Evolutionary conservation across 2,888 invertebrate species (phyloP), one percentile per base, ranked within the genome.

Genomic region (Drosophila fulvimacula): DNA sequence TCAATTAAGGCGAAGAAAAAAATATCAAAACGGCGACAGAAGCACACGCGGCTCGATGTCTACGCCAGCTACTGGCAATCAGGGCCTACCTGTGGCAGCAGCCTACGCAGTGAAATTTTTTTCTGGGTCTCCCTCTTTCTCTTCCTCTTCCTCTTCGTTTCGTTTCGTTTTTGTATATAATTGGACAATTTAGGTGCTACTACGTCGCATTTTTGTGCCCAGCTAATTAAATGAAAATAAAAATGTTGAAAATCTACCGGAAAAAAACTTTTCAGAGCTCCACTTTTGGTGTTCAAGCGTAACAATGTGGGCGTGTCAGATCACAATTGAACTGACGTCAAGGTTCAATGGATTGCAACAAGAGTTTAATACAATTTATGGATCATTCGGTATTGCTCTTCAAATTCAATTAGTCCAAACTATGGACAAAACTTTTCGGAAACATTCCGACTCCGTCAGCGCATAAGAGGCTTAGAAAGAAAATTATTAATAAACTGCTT

Each of bases 401-500:
- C 34, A 60, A 71, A 74, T 77, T 78, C 75, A 78, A 83, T 82
- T 81, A 81, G 81, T 74, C 67, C 52, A 39, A 39, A 41, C 36
- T 63, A 41, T 41, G 46, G 42, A 59, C 59, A 63, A 66, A 76
- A 76, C 24, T 66, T 69, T 39, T 48, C 30, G 48, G 39, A 51
- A 27, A 7, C 58, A 75, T 64, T 64, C 58, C 60, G 46, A 21
- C 36, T 32, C 64, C 51, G 42, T 59, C 52, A 61, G 55, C 38
- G 64, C 64, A 59, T 84, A 83, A 82, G 79, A 69, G 46, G 81
- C 83, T 83, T 83, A 83, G 63, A 58, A 41, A 10, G 71, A 66
- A 81, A 82, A 77, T 72, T 59, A 81, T 84, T 84, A 82, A 71
- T 81, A 79, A 82, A 82, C 81, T 82, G 82, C 79, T 84, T 82